phyloP scores from a whole-genome alignment of 2,113 vertebrate genomes.

The Pollachius pollachius region DNA sequence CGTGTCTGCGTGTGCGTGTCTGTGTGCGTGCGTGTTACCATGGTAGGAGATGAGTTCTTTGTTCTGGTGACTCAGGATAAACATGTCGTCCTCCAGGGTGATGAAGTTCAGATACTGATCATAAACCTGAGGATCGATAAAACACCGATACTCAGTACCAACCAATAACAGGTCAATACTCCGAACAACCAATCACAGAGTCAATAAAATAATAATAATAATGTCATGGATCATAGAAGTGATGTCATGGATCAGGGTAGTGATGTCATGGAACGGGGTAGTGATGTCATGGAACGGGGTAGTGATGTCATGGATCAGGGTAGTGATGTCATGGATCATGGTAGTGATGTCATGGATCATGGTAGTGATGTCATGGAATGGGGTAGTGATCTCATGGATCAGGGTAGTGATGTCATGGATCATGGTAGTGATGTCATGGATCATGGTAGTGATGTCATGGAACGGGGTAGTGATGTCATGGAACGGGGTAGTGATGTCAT shows the following conservation, averaged over 20 bases:
- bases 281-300: too few species aligned
- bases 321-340: too few species aligned
- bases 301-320: too few species aligned
- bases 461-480: too few species aligned
- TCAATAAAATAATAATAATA: background rate
- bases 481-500: too few species aligned
- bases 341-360: too few species aligned
- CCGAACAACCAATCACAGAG: background rate
- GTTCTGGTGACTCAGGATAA: conserved; percentile 94
- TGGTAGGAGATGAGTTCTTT: conserved; percentile 95
- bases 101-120: conserved; percentile 99
- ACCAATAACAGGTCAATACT: background rate
- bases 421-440: too few species aligned
- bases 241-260: background rate
- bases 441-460: too few species aligned
- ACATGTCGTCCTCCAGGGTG: conserved; percentile 98
- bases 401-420: too few species aligned
- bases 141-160: background rate
- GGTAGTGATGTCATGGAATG: too few species aligned
- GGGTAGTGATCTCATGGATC: too few species aligned
- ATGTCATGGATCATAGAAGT: background rate
- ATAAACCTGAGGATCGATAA: conserved; percentile 80
- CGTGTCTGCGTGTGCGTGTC: background rate
- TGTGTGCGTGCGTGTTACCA: conserved; percentile 65
- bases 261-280: too few species aligned